These are phyloP conservation scores for Barnardius zonarius DNA, from an alignment of 2,113 vertebrate genomes.

Conservation along the genomic window DNA sequence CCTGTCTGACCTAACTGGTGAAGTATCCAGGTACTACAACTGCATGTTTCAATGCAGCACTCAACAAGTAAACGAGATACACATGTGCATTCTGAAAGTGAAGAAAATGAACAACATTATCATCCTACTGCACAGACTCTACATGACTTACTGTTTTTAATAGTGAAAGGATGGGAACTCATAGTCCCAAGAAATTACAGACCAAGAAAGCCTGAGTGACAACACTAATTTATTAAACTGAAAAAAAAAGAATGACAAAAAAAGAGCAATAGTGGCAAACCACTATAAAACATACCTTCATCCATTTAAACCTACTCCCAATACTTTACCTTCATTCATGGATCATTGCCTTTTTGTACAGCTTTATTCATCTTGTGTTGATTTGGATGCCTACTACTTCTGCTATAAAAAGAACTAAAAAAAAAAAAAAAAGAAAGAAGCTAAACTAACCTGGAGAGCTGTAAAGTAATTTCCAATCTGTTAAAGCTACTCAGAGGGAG, in stretches of 20 bases:
- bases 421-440: not conserved
- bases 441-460: not conserved
- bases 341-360: not conserved
- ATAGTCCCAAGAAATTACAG: not conserved
- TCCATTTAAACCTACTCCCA: not conserved
- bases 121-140: not conserved
- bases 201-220: not conserved
- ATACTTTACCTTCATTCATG: not conserved
- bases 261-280: not conserved
- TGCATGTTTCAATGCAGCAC: not conserved
- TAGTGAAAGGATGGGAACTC: not conserved
- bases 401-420: not conserved
- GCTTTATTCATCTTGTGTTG: not conserved
- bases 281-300: not conserved
- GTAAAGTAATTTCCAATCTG: not conserved
- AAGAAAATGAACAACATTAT: not conserved
- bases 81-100: not conserved
- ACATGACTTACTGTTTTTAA: not conserved
- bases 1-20: not conserved
- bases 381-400: not conserved
- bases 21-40: not conserved
- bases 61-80: not conserved
- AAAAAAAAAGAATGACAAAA: not conserved
- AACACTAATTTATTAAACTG: not conserved
- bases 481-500: not conserved